Evolutionary conservation across 2,113 vertebrate genomes (phyloP), one percentile per base, ranked within the genome.

Genomic region (Anas platyrhynchos): DNA sequence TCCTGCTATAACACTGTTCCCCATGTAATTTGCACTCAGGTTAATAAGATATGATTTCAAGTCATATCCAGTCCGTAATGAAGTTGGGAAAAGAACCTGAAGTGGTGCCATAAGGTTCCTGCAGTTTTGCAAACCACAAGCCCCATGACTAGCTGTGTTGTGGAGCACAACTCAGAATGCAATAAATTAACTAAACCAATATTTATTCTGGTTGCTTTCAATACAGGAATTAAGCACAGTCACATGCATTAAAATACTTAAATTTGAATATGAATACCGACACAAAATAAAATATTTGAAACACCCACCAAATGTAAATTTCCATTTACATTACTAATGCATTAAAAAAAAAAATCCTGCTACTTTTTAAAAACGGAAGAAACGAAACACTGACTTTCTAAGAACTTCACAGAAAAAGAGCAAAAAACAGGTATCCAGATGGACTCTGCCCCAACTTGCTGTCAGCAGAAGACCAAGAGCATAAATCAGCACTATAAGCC

Each of bases 1-100:
- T 63, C 50, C 87, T 87, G 44, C 44, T 91, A n/a, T 31, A 87
- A 73, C 23, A 56, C 44, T 76, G 58, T 22, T 73, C 36, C 23
- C 78, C 78, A 9, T 36, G 81, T 58, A 76, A 86, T 91, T 96
- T 77, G 91, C 91, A 88, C 73, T 86, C 63, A 77, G 52, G 61
- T 8, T 94, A 90, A 93, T 84, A 77, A 71, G 29, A 82, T 62
- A 48, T 4, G 11, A 86, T 86, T 95, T 83, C n/a, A 74, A 67
- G 32, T 83, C 34, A 52, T 74, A 90, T 26, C 32, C 65, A 88
- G 55, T n/a, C 26, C 71, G 11, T 78, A 88, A 88, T 21, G 56
- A 83, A 88, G 73, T 43, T 46, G 41, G 54, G 31, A 23, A 81
- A 83, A 81, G n/a, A 72, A 18, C 10, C 1, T 83, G 69, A 85